phyloP scores from a whole-genome alignment of 1,140 invertebrate species.

The Zaprionus gabonicus region DNA sequence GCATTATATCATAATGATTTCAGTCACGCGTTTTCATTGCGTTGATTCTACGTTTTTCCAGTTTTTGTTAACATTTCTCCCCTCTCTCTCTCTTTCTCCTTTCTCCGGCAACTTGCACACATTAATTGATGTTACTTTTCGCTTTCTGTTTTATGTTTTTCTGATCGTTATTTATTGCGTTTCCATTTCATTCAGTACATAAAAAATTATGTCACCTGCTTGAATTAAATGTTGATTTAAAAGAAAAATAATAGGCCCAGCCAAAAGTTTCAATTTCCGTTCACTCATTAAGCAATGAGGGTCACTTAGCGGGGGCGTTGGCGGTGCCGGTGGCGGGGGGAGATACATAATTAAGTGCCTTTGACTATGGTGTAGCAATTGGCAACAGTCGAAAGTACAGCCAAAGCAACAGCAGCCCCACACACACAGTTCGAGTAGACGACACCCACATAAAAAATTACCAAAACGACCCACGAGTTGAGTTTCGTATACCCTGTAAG shows the following conservation, averaged over 20 bases:
- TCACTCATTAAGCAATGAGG: conserved; percentile 59
- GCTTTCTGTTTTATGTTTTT: conserved; percentile 31
- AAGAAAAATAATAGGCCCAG: conserved; percentile 13
- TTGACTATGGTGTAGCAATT: conserved; percentile 29
- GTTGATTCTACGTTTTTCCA: conserved; percentile 29
- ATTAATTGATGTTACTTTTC: conserved; percentile 14
- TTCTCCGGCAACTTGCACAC: conserved; percentile 27
- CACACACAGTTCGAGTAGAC: conserved; percentile 16
- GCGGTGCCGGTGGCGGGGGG: neutral
- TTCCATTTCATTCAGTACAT: conserved; percentile 21
- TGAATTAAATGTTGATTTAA: conserved; percentile 59
- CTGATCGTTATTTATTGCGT: neutral
- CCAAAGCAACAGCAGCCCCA: neutral
- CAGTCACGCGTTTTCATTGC: conserved; percentile 63
- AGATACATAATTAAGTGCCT: conserved; percentile 63
- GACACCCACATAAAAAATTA: conserved; percentile 32
- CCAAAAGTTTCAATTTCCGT: conserved; percentile 71
- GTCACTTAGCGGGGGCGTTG: neutral
- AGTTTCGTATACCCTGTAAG: conserved; percentile 38
- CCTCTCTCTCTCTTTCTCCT: conserved; percentile 20
- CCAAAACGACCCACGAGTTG: conserved; percentile 33
- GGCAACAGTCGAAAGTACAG: neutral
- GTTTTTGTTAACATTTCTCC: conserved; percentile 24
- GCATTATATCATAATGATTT: conserved; percentile 73
- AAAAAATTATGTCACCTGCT: conserved; percentile 66